Base-by-base conservation (phyloP, 2,797 vertebrate species). In the Onychomys leucogaster region DNA sequence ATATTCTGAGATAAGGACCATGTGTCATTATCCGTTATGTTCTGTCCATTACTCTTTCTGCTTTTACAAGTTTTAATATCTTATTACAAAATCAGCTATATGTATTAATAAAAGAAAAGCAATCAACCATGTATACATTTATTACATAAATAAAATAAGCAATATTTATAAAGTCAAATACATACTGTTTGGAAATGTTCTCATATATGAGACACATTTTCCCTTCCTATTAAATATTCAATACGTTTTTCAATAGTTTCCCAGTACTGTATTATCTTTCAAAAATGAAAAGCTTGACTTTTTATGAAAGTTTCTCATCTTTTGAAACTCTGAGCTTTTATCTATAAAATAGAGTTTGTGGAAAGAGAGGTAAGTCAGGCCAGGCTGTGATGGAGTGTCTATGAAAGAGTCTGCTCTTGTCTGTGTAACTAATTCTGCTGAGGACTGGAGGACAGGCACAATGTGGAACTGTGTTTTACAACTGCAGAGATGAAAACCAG, bases 401-500 rank as follows among this genome's bases (percentile, higher is more conserved):
- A 65, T 78, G 87, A 95, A 97, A 96, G 96, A 57, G 83, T 92
- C 73, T 10, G 32, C 90, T 97, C 89, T 77, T 98, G 85, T 92
- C 94, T 92, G 52, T 91, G 67, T 73, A 90, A 95, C 73, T 16
- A 95, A 96, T 97, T 98, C 95, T 95, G 52, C 87, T 77, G 89
- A 95, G 91, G 55, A 89, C 96, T 71, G 76, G 25, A 97, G 81
- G 78, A 73, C 94, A 6, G 94, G 96, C 97, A 84, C 82, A 95
- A 96, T 84, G 78, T 85, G 83, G 96, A 98, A 96, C 37, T 86
- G 63, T 90, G 90, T 95, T 98, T 98, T 97, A 93, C 94, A 97
- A 85, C 75, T 97, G 94, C 63, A 84, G 89, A 97, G 95, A 97
- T 96, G 98, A 97, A 97, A 98, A 97, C 94, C 94, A 98, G 75